Percentiles rank a stretch among this genome's conserved stretches.
phyloP scores from a whole-genome alignment of 2,888 invertebrate genomes.

The Callimorpha dominula region DNA sequence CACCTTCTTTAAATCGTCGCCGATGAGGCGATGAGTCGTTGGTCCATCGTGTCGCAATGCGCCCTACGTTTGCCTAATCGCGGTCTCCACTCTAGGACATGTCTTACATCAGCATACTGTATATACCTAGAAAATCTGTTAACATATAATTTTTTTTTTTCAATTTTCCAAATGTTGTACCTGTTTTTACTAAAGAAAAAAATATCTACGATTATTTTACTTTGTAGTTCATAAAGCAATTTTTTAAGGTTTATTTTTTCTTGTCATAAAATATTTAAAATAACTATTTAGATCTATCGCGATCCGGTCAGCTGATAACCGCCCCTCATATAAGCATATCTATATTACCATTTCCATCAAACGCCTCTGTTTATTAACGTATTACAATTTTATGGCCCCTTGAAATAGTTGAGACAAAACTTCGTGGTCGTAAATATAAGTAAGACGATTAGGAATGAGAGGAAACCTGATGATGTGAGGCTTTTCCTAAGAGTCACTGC shows the following conservation, averaged over 20 bases:
- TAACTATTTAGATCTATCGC: neutral
- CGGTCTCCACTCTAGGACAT: no score
- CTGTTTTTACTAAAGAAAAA: no score
- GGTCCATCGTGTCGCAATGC: no score
- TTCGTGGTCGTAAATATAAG: constrained; percentile 32
- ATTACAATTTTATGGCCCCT: constrained; percentile 33
- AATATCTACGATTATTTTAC: neutral
- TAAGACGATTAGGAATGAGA: constrained; percentile 1
- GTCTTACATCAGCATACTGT: no score
- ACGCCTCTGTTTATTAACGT: constrained; percentile 34
- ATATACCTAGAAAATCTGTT: no score
- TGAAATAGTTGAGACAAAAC: constrained; percentile 45
- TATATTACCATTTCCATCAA: constrained; percentile 25
- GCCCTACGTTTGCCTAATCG: no score
- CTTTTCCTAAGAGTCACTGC: neutral
- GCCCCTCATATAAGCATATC: neutral
- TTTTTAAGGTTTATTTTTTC: neutral
- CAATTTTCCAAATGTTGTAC: no score
- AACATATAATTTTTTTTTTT: no score
- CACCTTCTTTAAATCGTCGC: no score
- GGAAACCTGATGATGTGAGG: neutral
- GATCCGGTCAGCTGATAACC: constrained; percentile 12
- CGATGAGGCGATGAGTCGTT: no score
- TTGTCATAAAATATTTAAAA: neutral
- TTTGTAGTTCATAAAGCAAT: neutral